Base-by-base conservation (phyloP, 2,797 vertebrate species). In the Chloroceryle amazona region DNA sequence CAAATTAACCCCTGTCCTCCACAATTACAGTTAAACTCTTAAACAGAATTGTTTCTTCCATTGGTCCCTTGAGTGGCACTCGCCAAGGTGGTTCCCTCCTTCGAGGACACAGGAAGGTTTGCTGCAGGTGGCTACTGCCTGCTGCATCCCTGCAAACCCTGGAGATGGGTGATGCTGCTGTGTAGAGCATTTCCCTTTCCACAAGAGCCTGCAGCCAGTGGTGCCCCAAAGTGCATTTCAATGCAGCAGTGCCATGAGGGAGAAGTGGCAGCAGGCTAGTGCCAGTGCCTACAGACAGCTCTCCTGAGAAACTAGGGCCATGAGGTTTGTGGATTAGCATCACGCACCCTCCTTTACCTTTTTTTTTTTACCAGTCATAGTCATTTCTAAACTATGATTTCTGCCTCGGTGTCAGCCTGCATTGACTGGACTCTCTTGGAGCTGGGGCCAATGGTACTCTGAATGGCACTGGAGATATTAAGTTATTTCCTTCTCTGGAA, bases 1-100 rank as follows among this genome's bases (percentile, higher is more conserved):
- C 94, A 96, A 97, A 96, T 96, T 75, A 97, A 97, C 90, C 81
- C 66, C 95, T 85, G 74, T 97, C 96, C 89, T 97, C 62, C 88
- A 85, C 91, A 94, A 93, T 95, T 93, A 78, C 75, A 92, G 95
- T 97, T 97, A 96, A 96, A 84, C 89, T 91, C 87, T 96, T 96
- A 91, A 87, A 97, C 91, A 96, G 82, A 90, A 70, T 80, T 75
- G 23, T 66, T 78, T 79, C 72, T 68, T 85, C n/a, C 75, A 70
- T 84, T 44, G 75, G 51, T 90, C 25, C 7, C 44, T 44, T 17
- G 41, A 78, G 41, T 90, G 7, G 9, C 10, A 5, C 41, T 58
- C 81, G 72, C 67, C 19, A 3, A 65, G 35, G 22, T 54, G 22
- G 31, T 52, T 95, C 66, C 41, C 33, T 78, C 37, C 20, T 62